Percentiles rank a stretch among this genome's conserved stretches.
Evolutionary conservation across 2,113 vertebrate species (phyloP).

Genomic region (Damaliscus lunatus): DNA sequence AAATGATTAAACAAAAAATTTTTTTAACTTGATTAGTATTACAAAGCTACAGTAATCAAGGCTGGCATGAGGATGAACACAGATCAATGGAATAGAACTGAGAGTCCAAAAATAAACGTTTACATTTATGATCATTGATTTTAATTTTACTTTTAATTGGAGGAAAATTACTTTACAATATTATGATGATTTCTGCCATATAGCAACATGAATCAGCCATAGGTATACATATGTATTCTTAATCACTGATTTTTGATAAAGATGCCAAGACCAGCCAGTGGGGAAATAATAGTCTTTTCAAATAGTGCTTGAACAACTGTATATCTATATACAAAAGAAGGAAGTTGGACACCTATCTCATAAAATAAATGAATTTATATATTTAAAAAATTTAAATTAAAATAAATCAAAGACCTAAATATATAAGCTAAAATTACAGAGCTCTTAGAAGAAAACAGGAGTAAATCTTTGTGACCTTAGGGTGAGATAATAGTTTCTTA

Average conservation of each 20-base stretch:
- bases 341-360: not conserved
- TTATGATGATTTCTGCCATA: not conserved
- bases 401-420: not conserved
- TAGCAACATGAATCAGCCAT: not conserved
- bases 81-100: not conserved
- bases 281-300: not conserved
- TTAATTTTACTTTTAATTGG: not conserved
- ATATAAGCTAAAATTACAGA: not conserved
- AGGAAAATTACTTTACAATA: not conserved
- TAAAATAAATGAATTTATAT: too few relatives aligned
- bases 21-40: not conserved
- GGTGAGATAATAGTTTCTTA: not conserved
- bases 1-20: not conserved
- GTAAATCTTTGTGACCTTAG: not conserved
- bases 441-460: not conserved
- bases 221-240: not conserved
- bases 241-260: not conserved
- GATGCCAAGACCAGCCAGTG: not conserved
- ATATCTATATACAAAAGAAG: not conserved
- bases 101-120: not conserved
- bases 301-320: not conserved
- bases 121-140: not conserved
- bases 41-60: not conserved
- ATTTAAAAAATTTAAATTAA: not conserved
- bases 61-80: not conserved